Conservation (phyloP, 1,140 invertebrate species). For the Thereuonema tuberculata region DNA sequence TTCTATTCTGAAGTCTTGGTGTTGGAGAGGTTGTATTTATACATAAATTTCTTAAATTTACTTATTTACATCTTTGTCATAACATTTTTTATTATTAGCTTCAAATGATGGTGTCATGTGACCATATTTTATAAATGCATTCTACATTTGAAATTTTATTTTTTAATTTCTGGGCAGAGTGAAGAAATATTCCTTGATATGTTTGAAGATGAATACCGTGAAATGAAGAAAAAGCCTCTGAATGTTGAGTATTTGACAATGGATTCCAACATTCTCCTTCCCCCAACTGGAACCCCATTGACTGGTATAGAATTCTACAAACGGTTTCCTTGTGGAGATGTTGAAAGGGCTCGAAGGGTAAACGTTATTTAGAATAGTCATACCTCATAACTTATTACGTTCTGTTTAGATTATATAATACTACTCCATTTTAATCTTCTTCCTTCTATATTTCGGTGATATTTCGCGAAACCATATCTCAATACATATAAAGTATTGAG, state of each 20-base stretch:
- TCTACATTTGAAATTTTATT: no score
- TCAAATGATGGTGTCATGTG: no score
- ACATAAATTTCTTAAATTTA: no score
- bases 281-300: constrained; percentile 91
- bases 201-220: constrained; percentile 95
- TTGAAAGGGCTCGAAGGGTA: constrained; percentile 73
- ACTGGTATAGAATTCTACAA: constrained; percentile 92
- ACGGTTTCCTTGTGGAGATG: constrained; percentile 87
- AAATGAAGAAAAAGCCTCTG: constrained; percentile 69
- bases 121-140: no score
- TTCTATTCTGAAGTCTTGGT: no score
- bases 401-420: not conserved
- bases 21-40: no score
- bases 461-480: no score
- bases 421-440: no score
- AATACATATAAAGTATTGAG: no score
- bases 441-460: no score
- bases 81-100: no score
- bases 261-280: constrained; percentile 90
- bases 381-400: not conserved
- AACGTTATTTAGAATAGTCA: constrained; percentile 13
- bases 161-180: constrained; percentile 40
- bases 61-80: no score
- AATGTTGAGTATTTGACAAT: constrained; percentile 89
- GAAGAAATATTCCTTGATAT: constrained; percentile 98